Percentiles rank a stretch among this genome's conserved stretches.
phyloP scores from a whole-genome alignment of 2,113 vertebrate species.

The Piaya cayana region DNA sequence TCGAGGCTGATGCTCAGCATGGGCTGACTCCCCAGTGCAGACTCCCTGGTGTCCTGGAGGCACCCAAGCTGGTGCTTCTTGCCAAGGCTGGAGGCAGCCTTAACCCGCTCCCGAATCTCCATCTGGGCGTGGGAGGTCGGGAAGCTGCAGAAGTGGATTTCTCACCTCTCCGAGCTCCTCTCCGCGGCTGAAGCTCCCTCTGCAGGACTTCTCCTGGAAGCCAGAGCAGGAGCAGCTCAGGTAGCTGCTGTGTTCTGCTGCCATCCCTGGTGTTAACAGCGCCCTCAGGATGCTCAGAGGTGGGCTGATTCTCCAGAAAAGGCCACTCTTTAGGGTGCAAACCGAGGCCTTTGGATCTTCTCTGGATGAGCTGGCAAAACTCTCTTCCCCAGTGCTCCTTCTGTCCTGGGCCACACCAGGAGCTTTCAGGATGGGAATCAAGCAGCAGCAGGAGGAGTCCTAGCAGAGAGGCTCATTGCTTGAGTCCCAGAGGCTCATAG shows the following conservation, averaged over 20 bases:
- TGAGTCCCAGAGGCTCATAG: neutral
- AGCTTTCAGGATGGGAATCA: neutral
- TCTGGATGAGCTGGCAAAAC: neutral
- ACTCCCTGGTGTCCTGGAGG: neutral
- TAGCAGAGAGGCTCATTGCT: neutral
- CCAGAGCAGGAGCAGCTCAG: neutral
- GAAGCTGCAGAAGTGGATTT: neutral
- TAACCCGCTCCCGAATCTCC: neutral
- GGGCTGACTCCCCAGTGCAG: neutral
- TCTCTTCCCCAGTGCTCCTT: neutral
- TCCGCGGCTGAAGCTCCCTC: neutral
- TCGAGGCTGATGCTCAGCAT: rapidly evolving
- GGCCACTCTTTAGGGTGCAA: neutral
- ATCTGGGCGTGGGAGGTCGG: neutral
- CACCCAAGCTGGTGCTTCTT: too few relatives aligned
- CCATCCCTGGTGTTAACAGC: neutral
- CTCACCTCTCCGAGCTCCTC: neutral
- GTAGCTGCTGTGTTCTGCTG: neutral
- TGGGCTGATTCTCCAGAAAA: neutral
- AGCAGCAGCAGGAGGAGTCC: neutral
- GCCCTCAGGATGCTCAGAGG: neutral
- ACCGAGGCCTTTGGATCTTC: neutral
- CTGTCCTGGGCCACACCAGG: neutral
- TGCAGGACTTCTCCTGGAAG: neutral
- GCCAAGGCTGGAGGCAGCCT: neutral